These are phyloP conservation scores for Coelogynopora nodosa DNA, from an alignment of 2,888 invertebrate genomes.

Conservation along the genomic window DNA sequence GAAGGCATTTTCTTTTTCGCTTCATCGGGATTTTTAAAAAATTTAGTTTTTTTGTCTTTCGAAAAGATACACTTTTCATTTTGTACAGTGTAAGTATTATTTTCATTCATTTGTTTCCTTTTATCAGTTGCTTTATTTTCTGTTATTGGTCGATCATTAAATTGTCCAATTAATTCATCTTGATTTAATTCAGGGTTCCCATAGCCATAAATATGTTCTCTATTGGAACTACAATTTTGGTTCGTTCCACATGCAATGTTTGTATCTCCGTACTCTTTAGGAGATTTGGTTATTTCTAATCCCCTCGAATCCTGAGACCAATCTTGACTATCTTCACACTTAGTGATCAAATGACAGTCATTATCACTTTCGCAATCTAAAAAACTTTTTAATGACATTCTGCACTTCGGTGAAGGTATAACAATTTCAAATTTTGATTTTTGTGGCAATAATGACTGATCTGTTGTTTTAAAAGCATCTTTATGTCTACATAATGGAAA, in stretches of 20 bases:
- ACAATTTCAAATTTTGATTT: background rate
- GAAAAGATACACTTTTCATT: no score
- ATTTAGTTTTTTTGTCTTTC: background rate
- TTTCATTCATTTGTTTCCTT: background rate
- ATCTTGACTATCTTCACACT: background rate
- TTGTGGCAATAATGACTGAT: background rate
- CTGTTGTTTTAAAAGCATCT: background rate
- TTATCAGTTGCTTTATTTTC: background rate
- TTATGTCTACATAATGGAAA: background rate
- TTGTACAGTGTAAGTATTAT: no score
- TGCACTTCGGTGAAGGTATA: background rate
- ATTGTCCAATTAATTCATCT: background rate
- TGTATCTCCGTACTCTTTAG: background rate
- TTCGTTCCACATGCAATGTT: background rate
- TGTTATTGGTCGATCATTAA: background rate
- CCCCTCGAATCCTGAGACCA: background rate
- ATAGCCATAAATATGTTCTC: background rate
- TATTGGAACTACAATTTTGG: background rate
- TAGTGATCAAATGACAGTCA: background rate
- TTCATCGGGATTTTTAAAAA: background rate
- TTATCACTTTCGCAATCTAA: background rate
- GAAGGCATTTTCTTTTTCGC: background rate
- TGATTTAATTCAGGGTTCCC: background rate
- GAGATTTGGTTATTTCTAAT: background rate
- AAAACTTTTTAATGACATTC: background rate